Base-by-base conservation (phyloP, 2,797 vertebrate species). In the Nannoperca obscura region DNA sequence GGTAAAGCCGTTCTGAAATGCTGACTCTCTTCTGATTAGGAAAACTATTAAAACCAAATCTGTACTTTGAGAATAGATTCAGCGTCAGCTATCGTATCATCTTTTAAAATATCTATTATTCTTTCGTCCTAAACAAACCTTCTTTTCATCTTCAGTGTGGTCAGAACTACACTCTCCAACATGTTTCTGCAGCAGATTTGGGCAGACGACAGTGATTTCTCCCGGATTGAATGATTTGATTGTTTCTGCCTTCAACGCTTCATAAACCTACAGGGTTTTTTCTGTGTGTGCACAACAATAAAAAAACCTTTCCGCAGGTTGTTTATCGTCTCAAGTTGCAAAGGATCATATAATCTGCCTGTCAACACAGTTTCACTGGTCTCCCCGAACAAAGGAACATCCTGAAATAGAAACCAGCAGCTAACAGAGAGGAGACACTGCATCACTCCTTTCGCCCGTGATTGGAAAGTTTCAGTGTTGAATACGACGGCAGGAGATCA, bases 341-440 rank as follows among this genome's bases (percentile, higher is more conserved):
- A 53, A 36, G 62, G 72, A 81, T 88, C 74, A 54, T 81, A 80
- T 88, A 81, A 81, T 90, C 34, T 81, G 81, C 84, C 86, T 82
- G 86, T 90, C 85, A 74, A 75, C 87, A 63, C 78, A 42, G 49
- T 78, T 86, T 81, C 58, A 57, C 60, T 34, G 22, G 60, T 30
- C 15, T 76, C 81, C 85, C 80, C 86, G 90, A 81, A 85, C 84
- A 85, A 81, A 90, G 88, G 78, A 89, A 79, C 74, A 77, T 73
- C 82, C 75, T 32, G 86, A 91, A 91, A 89, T 84, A 88, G 84
- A 91, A 82, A 83, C 59, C 68, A 88, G 78, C 80, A 84, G 81
- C 73, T 83, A 86, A 84, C 77, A 22, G 76, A 81, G 71, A 74
- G 44, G 42, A 71, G 55, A 82, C 76, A 38, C 57, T 55, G 74